A percentile compares a stretch with the other conserved stretches of the same genome.
phyloP scores from a whole-genome alignment of 1,140 invertebrate genomes.

The Calliopsis andreniformis region DNA sequence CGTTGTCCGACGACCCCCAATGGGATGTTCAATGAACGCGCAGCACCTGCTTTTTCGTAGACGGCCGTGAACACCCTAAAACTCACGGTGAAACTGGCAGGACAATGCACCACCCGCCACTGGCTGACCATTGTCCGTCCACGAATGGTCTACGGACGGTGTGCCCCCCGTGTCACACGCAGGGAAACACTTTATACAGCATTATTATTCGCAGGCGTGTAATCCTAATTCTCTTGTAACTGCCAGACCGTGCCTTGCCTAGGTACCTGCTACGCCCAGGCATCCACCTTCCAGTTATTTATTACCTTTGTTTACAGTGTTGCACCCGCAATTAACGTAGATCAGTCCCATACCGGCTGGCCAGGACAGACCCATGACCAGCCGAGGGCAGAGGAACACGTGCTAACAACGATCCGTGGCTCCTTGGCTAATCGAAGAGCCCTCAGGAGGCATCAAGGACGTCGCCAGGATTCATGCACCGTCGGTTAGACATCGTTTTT shows the following conservation, averaged over 20 bases:
- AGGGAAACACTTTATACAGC: conserved; percentile 48
- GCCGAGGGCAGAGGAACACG: conserved; percentile 5
- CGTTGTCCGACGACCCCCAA: conserved; percentile 33
- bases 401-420: neutral
- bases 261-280: neutral
- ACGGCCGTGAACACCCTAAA: conserved; percentile 29
- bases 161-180: conserved; percentile 46
- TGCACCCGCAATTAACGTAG: conserved; percentile 41
- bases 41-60: conserved; percentile 44
- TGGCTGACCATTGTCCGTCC: conserved; percentile 69
- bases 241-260: neutral
- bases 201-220: conserved; percentile 65
- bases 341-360: conserved; percentile 17
- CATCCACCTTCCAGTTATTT: conserved; percentile 28
- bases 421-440: neutral
- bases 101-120: conserved; percentile 72
- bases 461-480: neutral
- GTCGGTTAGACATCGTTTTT: neutral
- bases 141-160: conserved; percentile 15
- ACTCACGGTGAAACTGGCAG: conserved; percentile 53
- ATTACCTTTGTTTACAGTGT: conserved; percentile 41
- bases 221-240: conserved; percentile 65
- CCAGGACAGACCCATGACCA: conserved; percentile 5
- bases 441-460: neutral
- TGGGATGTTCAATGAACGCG: conserved; percentile 11